Evolutionary conservation across 1,140 invertebrate species (phyloP), one percentile per base, ranked within the genome.

Genomic region (Scylla paramamosain): DNA sequence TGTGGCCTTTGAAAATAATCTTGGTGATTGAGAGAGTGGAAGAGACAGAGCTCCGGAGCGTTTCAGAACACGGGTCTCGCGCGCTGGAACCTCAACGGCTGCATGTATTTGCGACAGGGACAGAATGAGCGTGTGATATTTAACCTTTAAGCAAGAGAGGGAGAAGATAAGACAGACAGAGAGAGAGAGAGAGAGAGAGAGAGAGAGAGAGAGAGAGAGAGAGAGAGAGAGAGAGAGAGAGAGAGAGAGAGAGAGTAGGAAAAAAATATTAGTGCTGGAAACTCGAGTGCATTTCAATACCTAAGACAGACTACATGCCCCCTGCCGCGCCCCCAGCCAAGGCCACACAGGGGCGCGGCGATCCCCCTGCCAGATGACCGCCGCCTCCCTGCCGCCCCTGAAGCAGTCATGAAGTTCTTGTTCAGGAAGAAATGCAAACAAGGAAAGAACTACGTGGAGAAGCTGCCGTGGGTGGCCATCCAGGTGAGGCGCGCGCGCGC

Each of bases 381-480:
- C 59, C 7, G 12, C 25, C 14, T 8, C 10, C 28, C 28, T 29
- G n/a, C 59, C 31, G 20, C n/a, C 12, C 20, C n/a, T 10, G 8
- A n/a, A 10, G 45, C n/a, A 39, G 77, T 25, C 1, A 91, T 91
- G 90, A 91, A 91, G 52, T 91, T 91, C 29, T 77, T 91, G 28
- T 91, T 91, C 52, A 67, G 90, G 52, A 91, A 91, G 90, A 91
- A 91, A 46, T 77, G 90, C n/a, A 91, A 91, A 10, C 52, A 2
- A 20, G 90, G 52, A 1, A 77, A 91, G 52, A 52, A 7, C 8
- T 77, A 31, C 90, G 20, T 28, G 3, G 90, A 91, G 52, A 91
- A 77, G 90, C 90, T 52, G 16, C 90, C 52, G n/a, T 91, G 90
- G 90, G 46, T 91, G 20, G 59, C 59, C 59, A 91, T 91, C 31